Evolutionary conservation across 2,888 invertebrate species (phyloP).

Genomic region (Amblyteles armatorius): DNA sequence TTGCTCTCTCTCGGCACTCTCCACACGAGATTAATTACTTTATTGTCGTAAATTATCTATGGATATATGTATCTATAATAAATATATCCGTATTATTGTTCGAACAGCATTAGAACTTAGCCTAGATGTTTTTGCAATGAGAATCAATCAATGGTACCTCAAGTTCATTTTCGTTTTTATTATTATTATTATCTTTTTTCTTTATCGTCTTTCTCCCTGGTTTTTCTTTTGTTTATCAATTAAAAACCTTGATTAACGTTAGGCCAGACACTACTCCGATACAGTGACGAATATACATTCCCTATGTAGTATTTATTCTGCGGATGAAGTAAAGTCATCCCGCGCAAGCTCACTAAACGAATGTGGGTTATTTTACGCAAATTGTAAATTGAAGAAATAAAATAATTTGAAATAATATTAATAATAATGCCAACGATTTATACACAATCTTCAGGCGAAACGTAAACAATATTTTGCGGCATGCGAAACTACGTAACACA

Average conservation of each 20-base stretch:
- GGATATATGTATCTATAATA: slow-evolving; percentile 74
- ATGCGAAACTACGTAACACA: slow-evolving; percentile 5
- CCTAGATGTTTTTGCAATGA: slow-evolving; percentile 75
- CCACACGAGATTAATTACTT: slow-evolving; percentile 69
- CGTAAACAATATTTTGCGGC: slow-evolving; percentile 15
- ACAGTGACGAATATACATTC: slow-evolving; percentile 75
- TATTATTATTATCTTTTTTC: background rate
- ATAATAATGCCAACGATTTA: slow-evolving; percentile 25
- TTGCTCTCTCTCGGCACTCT: slow-evolving; percentile 51
- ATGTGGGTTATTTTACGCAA: slow-evolving; percentile 1
- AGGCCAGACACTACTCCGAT: slow-evolving; percentile 84
- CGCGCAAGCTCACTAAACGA: slow-evolving; percentile 45
- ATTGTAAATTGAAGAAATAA: background rate
- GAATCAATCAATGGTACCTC: slow-evolving; percentile 65
- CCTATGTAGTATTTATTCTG: slow-evolving; percentile 61
- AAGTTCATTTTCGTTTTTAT: slow-evolving; percentile 13
- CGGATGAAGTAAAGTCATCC: slow-evolving; percentile 57
- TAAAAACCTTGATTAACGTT: slow-evolving; percentile 78
- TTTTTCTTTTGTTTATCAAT: slow-evolving; percentile 65
- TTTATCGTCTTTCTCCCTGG: slow-evolving; percentile 18
- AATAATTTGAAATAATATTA: background rate
- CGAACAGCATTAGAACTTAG: slow-evolving; percentile 84
- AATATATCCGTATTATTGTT: slow-evolving; percentile 84
- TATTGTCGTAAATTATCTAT: slow-evolving; percentile 80
- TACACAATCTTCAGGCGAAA: slow-evolving; percentile 32